Conservation (phyloP, 1,140 invertebrate species). For the Dendroctonus valens region DNA sequence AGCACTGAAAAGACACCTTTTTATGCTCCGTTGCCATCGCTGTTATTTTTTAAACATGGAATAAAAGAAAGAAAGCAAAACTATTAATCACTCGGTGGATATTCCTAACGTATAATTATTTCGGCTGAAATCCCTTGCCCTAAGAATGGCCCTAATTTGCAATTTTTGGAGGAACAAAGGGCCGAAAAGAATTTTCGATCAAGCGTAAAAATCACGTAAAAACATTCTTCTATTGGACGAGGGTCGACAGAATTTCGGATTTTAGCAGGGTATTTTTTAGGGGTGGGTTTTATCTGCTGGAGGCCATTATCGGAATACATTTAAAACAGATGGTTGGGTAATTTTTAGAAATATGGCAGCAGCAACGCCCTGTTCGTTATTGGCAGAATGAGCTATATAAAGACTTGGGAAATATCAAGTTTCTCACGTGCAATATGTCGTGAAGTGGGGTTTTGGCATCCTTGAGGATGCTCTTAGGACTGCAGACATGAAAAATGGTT, state of each 20-base stretch:
- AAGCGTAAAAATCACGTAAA: slow-evolving; percentile 36
- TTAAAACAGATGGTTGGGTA: slow-evolving; percentile 26
- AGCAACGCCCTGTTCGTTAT: background rate
- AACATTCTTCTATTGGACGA: slow-evolving; percentile 33
- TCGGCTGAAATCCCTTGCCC: slow-evolving; percentile 26
- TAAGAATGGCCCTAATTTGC: slow-evolving; percentile 34
- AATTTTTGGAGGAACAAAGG: slow-evolving; percentile 33
- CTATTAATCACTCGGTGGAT: slow-evolving; percentile 27
- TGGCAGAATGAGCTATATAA: background rate
- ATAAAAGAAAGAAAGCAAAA: slow-evolving; percentile 26
- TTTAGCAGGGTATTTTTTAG: slow-evolving; percentile 32
- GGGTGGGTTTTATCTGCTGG: slow-evolving; percentile 18
- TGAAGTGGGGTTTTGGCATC: no score
- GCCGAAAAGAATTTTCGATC: slow-evolving; percentile 29
- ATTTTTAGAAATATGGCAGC: slow-evolving; percentile 18
- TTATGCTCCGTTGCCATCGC: slow-evolving; percentile 2
- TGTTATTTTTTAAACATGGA: slow-evolving; percentile 16
- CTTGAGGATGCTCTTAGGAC: no score
- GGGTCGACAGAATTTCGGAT: slow-evolving; percentile 31
- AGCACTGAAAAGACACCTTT: slow-evolving; percentile 17
- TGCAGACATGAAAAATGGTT: no score
- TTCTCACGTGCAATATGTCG: no score
- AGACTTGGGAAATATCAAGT: background rate
- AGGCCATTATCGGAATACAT: slow-evolving; percentile 21
- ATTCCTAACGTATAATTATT: slow-evolving; percentile 34